Evolutionary conservation across 2,113 vertebrate genomes (phyloP).

Genomic region (Gobiocypris rarus): DNA sequence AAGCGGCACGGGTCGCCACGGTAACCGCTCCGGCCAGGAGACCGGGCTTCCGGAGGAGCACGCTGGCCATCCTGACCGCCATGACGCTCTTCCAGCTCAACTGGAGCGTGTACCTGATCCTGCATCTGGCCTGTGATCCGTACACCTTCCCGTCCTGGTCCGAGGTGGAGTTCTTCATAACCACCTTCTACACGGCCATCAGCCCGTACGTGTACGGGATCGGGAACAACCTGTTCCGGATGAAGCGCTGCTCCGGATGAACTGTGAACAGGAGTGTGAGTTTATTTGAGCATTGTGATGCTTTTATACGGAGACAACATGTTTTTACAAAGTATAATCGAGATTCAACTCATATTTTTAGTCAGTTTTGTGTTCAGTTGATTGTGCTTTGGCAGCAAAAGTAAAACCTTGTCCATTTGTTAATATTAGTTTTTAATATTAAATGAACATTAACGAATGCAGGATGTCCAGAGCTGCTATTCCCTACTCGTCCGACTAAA

Average conservation of each 20-base stretch:
- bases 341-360: too few species aligned
- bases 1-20: conserved; percentile 48
- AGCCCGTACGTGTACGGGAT: conserved; percentile 76
- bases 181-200: conserved; percentile 68
- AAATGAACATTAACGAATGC: too few species aligned
- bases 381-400: too few species aligned
- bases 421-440: too few species aligned
- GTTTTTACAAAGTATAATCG: too few species aligned
- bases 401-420: too few species aligned
- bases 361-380: too few species aligned
- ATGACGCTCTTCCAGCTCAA: conserved; percentile 74
- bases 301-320: too few species aligned
- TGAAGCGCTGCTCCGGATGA: conserved; percentile 47
- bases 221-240: conserved; percentile 70
- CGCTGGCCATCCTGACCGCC: conserved; percentile 67
- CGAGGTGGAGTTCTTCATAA: conserved; percentile 72
- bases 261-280: too few species aligned
- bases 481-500: too few species aligned
- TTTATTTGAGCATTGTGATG: too few species aligned
- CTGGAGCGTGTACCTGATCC: conserved; percentile 72
- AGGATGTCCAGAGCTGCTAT: too few species aligned
- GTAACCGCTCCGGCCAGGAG: neutral
- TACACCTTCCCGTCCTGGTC: conserved; percentile 58
- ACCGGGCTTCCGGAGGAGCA: conserved; percentile 60
- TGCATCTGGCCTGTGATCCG: conserved; percentile 59